Conservation (phyloP, 1,140 invertebrate genomes). For the Periplaneta americana region DNA sequence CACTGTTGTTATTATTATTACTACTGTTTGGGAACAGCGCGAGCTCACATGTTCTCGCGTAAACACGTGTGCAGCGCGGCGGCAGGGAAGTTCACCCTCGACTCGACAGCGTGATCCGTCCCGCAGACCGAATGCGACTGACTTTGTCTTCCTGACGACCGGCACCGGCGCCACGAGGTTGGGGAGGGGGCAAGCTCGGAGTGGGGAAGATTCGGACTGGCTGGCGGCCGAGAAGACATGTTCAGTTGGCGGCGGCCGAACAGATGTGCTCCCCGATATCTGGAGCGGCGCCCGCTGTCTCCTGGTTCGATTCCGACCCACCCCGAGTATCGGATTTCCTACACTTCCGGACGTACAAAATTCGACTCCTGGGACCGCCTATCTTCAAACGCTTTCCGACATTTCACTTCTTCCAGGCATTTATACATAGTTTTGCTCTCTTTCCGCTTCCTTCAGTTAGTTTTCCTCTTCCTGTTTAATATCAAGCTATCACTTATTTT, state of each 20-base stretch:
- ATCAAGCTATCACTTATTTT: too few species aligned
- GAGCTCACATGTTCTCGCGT: too few species aligned
- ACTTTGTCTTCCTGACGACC: background rate
- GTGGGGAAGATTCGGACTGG: conserved; percentile 3
- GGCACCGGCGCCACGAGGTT: background rate
- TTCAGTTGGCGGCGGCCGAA: background rate
- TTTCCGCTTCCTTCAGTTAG: too few species aligned
- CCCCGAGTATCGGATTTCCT: too few species aligned
- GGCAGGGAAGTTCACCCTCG: background rate
- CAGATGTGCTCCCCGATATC: background rate
- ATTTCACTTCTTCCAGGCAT: too few species aligned
- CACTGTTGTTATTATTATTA: background rate
- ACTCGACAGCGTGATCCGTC: background rate
- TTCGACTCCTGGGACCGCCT: too few species aligned
- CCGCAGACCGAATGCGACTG: background rate
- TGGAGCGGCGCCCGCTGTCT: background rate
- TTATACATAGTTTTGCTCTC: too few species aligned
- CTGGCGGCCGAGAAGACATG: conserved; percentile 6
- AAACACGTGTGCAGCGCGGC: background rate
- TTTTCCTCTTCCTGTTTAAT: too few species aligned
- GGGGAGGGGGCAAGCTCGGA: conserved; percentile 1
- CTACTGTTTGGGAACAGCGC: background rate
- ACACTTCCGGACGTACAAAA: too few species aligned
- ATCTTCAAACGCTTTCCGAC: too few species aligned
- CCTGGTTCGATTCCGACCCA: too few species aligned